Evolutionary conservation across 2,113 vertebrate species (phyloP), one percentile per base, ranked within the genome.

Genomic region (Oreochromis aureus): DNA sequence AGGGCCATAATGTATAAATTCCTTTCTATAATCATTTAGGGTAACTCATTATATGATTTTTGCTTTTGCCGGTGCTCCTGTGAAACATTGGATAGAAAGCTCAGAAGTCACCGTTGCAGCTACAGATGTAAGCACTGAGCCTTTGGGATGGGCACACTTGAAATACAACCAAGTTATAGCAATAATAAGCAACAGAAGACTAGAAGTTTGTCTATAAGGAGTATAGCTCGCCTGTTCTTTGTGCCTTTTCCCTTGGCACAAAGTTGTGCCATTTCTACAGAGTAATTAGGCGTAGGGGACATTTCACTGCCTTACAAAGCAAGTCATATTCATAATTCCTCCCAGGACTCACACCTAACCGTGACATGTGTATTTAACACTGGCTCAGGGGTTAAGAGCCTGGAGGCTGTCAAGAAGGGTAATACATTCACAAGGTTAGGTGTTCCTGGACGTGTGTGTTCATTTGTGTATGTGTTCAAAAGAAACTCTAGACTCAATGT

Each of bases 251-350:
- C 24, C 24, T 24, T 24, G 24, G 27, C n/a, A 27, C 41, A 61
- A 32, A 24, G 7, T 73, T 81, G 16, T 16, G 7, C 24, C 83
- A 66, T 63, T 83, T 81, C 54, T 30, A 7, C 24, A 18, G 19
- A 53, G 61, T 92, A 93, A 92, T 93, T 86, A 92, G 79, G 9
- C 81, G 69, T 71, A 9, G 73, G 90, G 79, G 84, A 92, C 22
- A 5, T 76, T 69, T 81, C 76, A 39, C 53, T 18, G 61, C 24
- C 36, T 86, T 18, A 32, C 59, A 89, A 88, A 86, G 55, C 73
- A 34, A 80, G 44, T 83, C 81, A 85, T 73, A 84, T 81, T 83
- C 59, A 86, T 41, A 81, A 87, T 53, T 22, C 51, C 55, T 82
- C 83, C 80, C n/a, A 15, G 46, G 81, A 48, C 22, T 78, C 51